Evolutionary conservation across 2,113 vertebrate genomes (phyloP).

Genomic region (Clarias macrocephalus): DNA sequence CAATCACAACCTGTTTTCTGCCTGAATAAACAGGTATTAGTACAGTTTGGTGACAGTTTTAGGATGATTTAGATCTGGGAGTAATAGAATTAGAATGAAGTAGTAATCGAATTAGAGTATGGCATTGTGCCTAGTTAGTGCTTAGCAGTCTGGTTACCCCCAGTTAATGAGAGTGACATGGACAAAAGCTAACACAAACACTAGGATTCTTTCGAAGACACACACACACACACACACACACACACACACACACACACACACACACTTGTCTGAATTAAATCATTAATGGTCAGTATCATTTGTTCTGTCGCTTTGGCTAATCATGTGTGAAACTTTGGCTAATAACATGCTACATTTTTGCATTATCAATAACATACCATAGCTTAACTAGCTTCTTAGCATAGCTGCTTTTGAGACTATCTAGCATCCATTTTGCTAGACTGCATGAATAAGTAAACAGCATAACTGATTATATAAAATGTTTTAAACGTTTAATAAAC

Average conservation of each 20-base stretch:
- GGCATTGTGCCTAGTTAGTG: constrained; percentile 17
- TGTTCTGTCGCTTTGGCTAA: not conserved
- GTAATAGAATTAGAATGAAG: not conserved
- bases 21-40: constrained; percentile 27
- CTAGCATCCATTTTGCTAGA: not conserved
- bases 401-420: not conserved
- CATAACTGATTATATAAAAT: not conserved
- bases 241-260: not conserved
- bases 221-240: not conserved
- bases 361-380: not conserved
- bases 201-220: not conserved
- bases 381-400: not conserved
- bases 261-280: not conserved
- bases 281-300: not conserved
- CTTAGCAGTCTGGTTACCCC: constrained; percentile 6
- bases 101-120: not conserved
- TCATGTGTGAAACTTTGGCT: not conserved
- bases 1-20: constrained; percentile 12
- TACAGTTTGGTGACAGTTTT: constrained; percentile 27
- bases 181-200: not conserved
- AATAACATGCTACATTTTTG: not conserved
- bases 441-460: not conserved
- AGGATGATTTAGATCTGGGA: constrained; percentile 32
- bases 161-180: not conserved
- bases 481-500: not conserved